Conservation (phyloP, 2,888 invertebrate species). For the Frankliniella intonsa region DNA sequence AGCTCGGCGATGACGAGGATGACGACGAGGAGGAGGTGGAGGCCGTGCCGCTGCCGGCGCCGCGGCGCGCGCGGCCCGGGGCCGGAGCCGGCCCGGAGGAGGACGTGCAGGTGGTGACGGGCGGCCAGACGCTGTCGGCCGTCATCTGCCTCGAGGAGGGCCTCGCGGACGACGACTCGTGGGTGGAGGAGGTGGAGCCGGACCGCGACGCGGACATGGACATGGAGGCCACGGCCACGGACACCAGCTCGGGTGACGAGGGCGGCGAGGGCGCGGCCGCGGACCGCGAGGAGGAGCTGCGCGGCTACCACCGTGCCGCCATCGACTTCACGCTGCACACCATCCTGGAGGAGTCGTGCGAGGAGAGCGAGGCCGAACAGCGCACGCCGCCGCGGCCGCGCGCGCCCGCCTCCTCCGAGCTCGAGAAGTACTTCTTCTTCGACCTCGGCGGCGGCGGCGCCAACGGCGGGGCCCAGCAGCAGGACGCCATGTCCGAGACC, state of each 20-base stretch:
- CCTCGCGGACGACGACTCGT: constrained; percentile 83
- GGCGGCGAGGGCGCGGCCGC: constrained; percentile 55
- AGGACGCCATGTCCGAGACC: constrained; percentile 61
- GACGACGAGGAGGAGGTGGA: constrained; percentile 38
- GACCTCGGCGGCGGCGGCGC: constrained; percentile 70
- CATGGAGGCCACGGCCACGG: constrained; percentile 49
- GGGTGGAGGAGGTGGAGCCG: constrained; percentile 83
- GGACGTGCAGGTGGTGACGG: constrained; percentile 55
- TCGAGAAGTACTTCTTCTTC: constrained; percentile 88
- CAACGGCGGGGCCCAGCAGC: constrained; percentile 45
- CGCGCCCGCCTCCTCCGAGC: constrained; percentile 63
- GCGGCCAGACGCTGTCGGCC: constrained; percentile 64
- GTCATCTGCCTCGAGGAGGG: constrained; percentile 77
- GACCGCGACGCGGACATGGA: constrained; percentile 46
- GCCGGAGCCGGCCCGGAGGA: constrained; percentile 27
- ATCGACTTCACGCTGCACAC: constrained; percentile 89
- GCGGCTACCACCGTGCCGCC: constrained; percentile 75
- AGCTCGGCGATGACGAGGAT: constrained; percentile 39
- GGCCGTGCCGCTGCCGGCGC: constrained; percentile 34
- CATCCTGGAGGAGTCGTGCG: constrained; percentile 90
- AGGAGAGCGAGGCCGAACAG: constrained; percentile 79
- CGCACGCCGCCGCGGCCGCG: constrained; percentile 51
- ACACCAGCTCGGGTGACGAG: constrained; percentile 51
- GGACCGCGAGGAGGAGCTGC: constrained; percentile 74
- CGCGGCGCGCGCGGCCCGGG: constrained; percentile 35